Evolutionary conservation across 2,113 vertebrate species (phyloP).

Genomic region (Pedetes capensis): DNA sequence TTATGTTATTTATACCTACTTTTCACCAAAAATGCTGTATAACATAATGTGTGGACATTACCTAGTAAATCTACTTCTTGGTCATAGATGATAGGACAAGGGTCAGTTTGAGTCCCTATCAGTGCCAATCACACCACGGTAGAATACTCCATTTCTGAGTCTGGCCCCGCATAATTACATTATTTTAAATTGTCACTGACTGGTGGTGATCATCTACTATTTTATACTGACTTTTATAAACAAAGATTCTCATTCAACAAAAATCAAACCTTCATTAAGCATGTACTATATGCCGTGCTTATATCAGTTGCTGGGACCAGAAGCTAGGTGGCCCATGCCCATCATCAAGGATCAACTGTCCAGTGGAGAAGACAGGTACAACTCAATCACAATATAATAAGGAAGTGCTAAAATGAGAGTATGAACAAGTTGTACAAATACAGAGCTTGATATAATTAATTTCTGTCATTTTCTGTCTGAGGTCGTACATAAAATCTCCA

Average conservation of each 20-base stretch:
- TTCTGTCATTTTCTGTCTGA: constrained; percentile 35
- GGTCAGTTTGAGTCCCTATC: background rate
- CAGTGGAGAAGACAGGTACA: background rate
- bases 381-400: background rate
- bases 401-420: background rate
- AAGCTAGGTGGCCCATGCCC: background rate
- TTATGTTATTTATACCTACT: background rate
- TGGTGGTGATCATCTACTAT: background rate
- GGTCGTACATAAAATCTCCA: constrained; percentile 45
- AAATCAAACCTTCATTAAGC: background rate
- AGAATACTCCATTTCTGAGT: background rate
- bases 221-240: background rate
- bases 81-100: background rate
- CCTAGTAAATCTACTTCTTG: background rate
- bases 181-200: background rate
- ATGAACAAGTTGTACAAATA: background rate
- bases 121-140: background rate
- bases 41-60: background rate
- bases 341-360: background rate
- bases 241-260: background rate
- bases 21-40: background rate
- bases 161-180: background rate
- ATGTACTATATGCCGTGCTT: background rate
- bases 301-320: background rate
- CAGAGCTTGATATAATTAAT: constrained; percentile 48